Percentiles rank a stretch among this genome's conserved stretches.
Evolutionary conservation across 2,888 invertebrate species (phyloP).

Genomic region (Hirudinaria manillensis): DNA sequence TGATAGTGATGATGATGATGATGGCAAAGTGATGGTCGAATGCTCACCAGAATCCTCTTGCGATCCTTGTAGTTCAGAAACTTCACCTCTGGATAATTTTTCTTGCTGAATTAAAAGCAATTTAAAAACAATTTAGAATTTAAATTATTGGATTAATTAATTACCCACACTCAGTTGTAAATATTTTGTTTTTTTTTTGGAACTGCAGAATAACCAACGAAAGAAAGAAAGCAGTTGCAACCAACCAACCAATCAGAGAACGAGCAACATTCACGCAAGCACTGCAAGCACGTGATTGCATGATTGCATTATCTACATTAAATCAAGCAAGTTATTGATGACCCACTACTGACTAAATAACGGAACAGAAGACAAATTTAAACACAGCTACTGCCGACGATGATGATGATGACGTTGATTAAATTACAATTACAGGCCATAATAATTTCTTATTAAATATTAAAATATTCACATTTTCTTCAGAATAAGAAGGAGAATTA

Average conservation of each 20-base stretch:
- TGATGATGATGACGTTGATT: too few species aligned
- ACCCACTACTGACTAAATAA: too few species aligned
- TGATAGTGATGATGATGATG: background rate
- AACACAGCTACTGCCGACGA: too few species aligned
- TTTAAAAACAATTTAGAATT: background rate
- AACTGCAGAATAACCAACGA: background rate
- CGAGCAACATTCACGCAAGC: background rate
- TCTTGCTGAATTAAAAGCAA: constrained; percentile 48
- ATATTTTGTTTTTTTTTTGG: too few species aligned
- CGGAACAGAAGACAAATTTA: too few species aligned
- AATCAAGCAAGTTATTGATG: background rate
- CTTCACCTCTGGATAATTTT: constrained; percentile 81
- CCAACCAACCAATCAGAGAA: background rate
- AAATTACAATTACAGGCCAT: too few species aligned
- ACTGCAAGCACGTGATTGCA: background rate
- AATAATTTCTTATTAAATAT: too few species aligned
- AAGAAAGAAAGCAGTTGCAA: background rate
- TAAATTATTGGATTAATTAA: background rate
- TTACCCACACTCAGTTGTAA: too few species aligned
- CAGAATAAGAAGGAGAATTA: too few species aligned
- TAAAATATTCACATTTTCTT: too few species aligned
- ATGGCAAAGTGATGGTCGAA: background rate
- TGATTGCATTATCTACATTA: too few species aligned
- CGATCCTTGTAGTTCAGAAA: constrained; percentile 84
- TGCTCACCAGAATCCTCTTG: constrained; percentile 77